Percentiles rank a stretch among this genome's conserved stretches.
phyloP scores from a whole-genome alignment of 1,140 invertebrate genomes.

The Phthorimaea operculella region DNA sequence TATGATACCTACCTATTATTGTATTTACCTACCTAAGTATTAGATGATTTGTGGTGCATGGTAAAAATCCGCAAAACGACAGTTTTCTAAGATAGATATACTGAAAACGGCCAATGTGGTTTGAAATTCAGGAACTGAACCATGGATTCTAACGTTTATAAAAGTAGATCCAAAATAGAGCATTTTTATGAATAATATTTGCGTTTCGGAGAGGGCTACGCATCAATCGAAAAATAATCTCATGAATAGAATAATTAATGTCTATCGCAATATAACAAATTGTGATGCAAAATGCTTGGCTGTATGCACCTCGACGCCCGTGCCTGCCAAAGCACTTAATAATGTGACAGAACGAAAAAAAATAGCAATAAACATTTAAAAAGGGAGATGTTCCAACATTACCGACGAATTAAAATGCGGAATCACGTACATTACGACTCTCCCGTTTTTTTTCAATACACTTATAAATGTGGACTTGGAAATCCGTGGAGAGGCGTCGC shows the following conservation, averaged over 20 bases:
- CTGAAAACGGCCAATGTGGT: too few relatives aligned
- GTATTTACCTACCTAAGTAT: too few relatives aligned
- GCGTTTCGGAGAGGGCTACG: not conserved
- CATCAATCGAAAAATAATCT: constrained; percentile 14
- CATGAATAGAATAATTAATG: not conserved
- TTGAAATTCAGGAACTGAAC: too few relatives aligned
- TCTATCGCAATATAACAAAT: constrained; percentile 4
- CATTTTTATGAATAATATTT: too few relatives aligned
- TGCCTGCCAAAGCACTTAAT: constrained; percentile 21
- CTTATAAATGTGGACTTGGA: constrained; percentile 34
- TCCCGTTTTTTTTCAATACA: constrained; percentile 46
- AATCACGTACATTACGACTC: constrained; percentile 55
- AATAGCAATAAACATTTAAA: constrained; percentile 45
- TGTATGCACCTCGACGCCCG: constrained; percentile 19
- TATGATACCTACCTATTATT: too few relatives aligned
- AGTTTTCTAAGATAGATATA: too few relatives aligned
- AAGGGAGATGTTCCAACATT: constrained; percentile 40
- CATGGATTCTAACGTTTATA: too few relatives aligned
- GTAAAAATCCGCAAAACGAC: too few relatives aligned
- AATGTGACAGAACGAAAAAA: constrained; percentile 28
- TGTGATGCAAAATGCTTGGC: constrained; percentile 18
- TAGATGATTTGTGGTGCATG: too few relatives aligned
- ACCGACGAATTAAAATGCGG: constrained; percentile 54
- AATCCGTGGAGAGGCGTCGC: not conserved
- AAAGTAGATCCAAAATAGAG: too few relatives aligned